Percentiles rank a stretch among this genome's conserved stretches.
phyloP scores from a whole-genome alignment of 2,888 invertebrate genomes.

The Torymus auratus region DNA sequence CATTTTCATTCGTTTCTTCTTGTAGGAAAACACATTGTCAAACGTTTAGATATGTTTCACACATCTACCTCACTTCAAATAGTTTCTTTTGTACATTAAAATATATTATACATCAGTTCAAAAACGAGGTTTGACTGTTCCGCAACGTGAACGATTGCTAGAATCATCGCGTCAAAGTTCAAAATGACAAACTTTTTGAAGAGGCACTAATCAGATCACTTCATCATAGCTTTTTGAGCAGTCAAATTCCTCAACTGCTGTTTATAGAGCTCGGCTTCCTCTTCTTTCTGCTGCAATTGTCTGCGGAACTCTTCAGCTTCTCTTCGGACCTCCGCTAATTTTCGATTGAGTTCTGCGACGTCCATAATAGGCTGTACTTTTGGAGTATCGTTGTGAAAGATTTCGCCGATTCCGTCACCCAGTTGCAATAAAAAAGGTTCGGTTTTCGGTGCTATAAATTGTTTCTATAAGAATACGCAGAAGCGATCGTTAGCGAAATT shows the following conservation, averaged over 20 bases:
- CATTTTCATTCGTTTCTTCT: constrained; percentile 36
- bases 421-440: constrained; percentile 71
- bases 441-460: constrained; percentile 60
- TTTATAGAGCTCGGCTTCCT: constrained; percentile 76
- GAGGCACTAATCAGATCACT: constrained; percentile 61
- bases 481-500: background rate
- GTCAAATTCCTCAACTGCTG: constrained; percentile 73
- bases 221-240: constrained; percentile 63
- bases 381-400: constrained; percentile 75
- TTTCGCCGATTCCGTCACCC: constrained; percentile 73
- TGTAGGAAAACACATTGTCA: constrained; percentile 45
- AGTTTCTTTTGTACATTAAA: constrained; percentile 11
- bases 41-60: constrained; percentile 23
- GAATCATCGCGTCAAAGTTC: constrained; percentile 36
- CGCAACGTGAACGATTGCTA: constrained; percentile 34
- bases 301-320: constrained; percentile 75
- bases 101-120: constrained; percentile 29
- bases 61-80: constrained; percentile 20
- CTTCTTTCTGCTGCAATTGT: constrained; percentile 73
- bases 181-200: constrained; percentile 40
- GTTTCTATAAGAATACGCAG: constrained; percentile 63
- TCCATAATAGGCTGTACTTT: constrained; percentile 70
- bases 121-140: constrained; percentile 37
- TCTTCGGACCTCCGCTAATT: constrained; percentile 73
- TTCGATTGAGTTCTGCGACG: constrained; percentile 72